A percentile compares a stretch with the other conserved stretches of the same genome.
phyloP scores from a whole-genome alignment of 2,113 vertebrate genomes.

The Tapirus terrestris region DNA sequence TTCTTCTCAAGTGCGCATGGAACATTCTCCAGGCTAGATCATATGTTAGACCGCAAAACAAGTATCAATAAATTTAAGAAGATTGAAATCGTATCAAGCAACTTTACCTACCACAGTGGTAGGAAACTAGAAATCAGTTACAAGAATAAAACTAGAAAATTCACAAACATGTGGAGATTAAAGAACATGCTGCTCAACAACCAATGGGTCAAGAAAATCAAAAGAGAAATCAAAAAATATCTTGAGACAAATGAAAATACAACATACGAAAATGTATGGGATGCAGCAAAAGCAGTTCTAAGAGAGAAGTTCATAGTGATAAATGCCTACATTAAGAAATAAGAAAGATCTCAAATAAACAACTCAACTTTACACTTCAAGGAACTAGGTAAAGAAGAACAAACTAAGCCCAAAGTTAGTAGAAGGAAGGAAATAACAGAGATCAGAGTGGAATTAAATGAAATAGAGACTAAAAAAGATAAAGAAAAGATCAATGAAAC shows the following conservation, averaged over 20 bases:
- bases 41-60: neutral
- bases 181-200: neutral
- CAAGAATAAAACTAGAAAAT: conserved; percentile 5
- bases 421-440: neutral
- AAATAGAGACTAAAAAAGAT: neutral
- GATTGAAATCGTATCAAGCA: neutral
- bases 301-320: neutral
- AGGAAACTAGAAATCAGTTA: neutral
- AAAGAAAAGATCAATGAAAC: neutral
- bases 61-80: neutral
- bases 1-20: neutral
- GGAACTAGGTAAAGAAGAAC: neutral
- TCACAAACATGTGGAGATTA: neutral
- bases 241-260: neutral
- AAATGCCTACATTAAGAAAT: neutral
- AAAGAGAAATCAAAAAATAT: neutral
- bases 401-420: neutral
- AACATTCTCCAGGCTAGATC: neutral
- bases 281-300: neutral
- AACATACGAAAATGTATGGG: neutral
- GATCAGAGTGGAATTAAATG: neutral
- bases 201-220: neutral
- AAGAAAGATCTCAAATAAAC: neutral
- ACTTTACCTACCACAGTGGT: neutral
- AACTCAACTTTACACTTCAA: neutral